phyloP scores from a whole-genome alignment of 2,113 vertebrate species.

The Alligator mississippiensis region DNA sequence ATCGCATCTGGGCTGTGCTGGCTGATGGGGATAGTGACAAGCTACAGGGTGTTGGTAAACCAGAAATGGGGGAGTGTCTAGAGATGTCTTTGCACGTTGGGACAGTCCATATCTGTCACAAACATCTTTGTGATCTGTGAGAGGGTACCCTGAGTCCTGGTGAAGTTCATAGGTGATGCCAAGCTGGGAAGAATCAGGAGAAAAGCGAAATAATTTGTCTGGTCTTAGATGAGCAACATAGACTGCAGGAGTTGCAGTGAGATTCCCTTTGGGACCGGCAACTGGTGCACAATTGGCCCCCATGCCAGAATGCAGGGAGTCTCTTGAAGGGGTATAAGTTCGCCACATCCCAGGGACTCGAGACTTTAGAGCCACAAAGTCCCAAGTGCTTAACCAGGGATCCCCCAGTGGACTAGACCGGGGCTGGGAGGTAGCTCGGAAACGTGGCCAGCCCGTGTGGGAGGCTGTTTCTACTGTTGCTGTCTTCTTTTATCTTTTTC shows the following conservation, averaged over 20 bases:
- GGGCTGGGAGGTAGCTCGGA: background rate
- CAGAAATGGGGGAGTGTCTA: no score
- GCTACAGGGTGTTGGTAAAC: background rate
- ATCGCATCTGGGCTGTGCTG: background rate
- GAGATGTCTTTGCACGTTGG: no score
- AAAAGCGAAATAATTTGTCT: background rate
- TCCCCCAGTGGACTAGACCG: no score
- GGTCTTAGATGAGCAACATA: background rate
- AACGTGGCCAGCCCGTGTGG: no score
- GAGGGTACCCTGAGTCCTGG: background rate
- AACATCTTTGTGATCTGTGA: background rate
- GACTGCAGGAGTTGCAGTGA: background rate
- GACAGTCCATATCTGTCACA: no score
- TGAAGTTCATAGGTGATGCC: background rate
- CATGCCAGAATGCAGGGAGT: background rate
- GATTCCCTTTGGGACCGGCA: background rate
- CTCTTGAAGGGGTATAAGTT: no score
- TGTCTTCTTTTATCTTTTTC: background rate
- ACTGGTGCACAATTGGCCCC: background rate
- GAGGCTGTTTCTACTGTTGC: background rate
- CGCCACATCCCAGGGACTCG: no score
- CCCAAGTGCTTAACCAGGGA: no score
- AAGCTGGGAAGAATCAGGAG: background rate
- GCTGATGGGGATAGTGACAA: background rate
- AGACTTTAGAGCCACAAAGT: no score